phyloP scores from a whole-genome alignment of 2,797 vertebrate species.

The Spea hammondii region DNA sequence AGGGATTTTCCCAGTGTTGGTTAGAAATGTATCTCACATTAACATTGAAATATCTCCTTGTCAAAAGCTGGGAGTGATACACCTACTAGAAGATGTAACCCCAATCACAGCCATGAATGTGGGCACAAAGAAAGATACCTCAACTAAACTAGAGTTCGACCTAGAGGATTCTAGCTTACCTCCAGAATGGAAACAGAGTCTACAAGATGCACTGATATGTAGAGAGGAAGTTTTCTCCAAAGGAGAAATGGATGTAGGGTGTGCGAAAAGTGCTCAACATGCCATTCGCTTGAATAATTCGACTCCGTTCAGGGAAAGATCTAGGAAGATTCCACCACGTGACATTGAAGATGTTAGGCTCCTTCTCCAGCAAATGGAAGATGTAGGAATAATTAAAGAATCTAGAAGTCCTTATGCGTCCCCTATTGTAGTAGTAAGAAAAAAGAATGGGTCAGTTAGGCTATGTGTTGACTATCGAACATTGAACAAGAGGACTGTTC shows the following conservation, averaged over 20 bases:
- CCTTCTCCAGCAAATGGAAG: neutral
- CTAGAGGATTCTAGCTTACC: neutral
- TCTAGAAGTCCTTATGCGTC: neutral
- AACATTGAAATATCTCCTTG: neutral
- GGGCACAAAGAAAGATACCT: neutral
- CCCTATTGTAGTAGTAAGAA: neutral
- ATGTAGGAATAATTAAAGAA: neutral
- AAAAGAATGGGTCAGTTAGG: neutral
- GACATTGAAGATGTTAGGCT: neutral
- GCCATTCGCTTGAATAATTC: neutral
- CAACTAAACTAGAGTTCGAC: neutral
- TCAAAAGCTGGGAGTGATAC: neutral
- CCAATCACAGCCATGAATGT: neutral
- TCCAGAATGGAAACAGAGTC: neutral
- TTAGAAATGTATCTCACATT: neutral
- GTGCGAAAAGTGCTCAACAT: neutral
- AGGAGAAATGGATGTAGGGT: neutral
- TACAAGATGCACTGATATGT: neutral
- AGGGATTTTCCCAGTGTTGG: neutral
- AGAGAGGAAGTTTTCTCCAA: slow-evolving; percentile 4
- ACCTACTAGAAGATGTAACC: neutral
- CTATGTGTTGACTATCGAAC: too few relatives aligned
- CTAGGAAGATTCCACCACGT: neutral
- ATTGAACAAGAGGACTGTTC: too few relatives aligned
- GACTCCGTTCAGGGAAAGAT: neutral